A percentile compares a stretch with the other conserved stretches of the same genome.
Conservation (phyloP, 1,140 invertebrate species). For the Euglossa dilemma region DNA sequence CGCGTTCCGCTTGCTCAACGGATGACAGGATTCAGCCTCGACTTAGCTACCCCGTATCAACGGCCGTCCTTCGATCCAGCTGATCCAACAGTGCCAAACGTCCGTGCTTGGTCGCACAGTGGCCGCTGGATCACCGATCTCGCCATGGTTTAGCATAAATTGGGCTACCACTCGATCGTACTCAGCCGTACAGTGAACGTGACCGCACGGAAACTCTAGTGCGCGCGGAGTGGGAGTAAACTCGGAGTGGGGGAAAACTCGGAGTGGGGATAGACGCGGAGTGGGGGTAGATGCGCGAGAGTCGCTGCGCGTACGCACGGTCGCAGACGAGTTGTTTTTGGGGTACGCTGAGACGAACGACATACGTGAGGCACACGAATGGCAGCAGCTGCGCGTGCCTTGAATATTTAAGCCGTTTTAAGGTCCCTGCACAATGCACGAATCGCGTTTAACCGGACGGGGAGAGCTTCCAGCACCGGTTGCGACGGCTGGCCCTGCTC, state of each 20-base stretch:
- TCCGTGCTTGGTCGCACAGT: neutral
- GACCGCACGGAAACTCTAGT: slow-evolving; percentile 47
- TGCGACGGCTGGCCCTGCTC: slow-evolving; percentile 25
- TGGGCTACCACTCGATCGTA: neutral
- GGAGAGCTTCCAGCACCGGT: slow-evolving; percentile 17
- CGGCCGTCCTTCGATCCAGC: neutral
- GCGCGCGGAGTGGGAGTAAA: too few species aligned
- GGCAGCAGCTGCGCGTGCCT: slow-evolving; percentile 70
- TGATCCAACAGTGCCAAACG: neutral
- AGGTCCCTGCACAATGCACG: slow-evolving; percentile 56
- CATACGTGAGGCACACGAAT: slow-evolving; percentile 67
- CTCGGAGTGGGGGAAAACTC: neutral
- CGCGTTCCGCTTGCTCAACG: neutral
- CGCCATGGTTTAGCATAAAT: slow-evolving; percentile 52
- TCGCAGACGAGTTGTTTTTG: slow-evolving; percentile 55
- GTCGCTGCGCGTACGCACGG: neutral
- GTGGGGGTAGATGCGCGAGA: neutral
- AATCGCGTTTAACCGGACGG: slow-evolving; percentile 45
- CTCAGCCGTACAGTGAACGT: slow-evolving; percentile 29
- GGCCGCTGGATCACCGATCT: neutral
- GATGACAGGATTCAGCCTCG: neutral
- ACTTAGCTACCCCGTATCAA: slow-evolving; percentile 7
- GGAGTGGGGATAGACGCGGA: slow-evolving; percentile 1
- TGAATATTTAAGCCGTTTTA: slow-evolving; percentile 76
- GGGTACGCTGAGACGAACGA: slow-evolving; percentile 72